Evolutionary conservation across 2,888 invertebrate species (phyloP), one percentile per base, ranked within the genome.

Genomic region (Orthosia gracilis): DNA sequence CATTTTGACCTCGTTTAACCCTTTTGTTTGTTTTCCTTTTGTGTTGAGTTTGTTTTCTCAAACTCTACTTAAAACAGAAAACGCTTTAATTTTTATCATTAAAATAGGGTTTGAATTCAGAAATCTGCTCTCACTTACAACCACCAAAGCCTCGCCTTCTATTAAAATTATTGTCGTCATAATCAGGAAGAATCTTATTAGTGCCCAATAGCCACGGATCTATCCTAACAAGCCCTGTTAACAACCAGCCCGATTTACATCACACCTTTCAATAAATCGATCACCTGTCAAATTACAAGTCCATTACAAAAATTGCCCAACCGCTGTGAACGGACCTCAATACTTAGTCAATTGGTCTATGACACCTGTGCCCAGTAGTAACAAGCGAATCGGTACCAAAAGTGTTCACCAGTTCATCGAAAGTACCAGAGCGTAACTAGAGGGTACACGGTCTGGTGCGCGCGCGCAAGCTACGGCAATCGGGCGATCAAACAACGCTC

Each of bases 381-480:
- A 78, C 82, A 71, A 82, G 82, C 59, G 31, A 82, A 78, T 78
- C 58, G 72, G 74, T 74, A 71, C 71, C 73, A 82, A 81, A 82
- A 82, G 69, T 82, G 74, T 82, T 71, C 70, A 77, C 52, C 64
- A 77, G 77, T 73, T 77, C 81, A 82, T 71, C 50, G 40, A 45
- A 82, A 82, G 91, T 91, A 92, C 83, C 94, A 92, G 94, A 94
- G 93, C 94, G 91, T 82, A 90, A 93, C 94, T 89, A 86, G 90
- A 91, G 90, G 90, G 91, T 83, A 88, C 89, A 91, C 91, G 95
- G 92, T 94, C 94, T 92, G 91, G 73, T 94, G 94, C 92, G 85
- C 84, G 47, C 81, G 87, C 87, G 83, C 88, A 86, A 62, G 57
- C 67, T 63, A 61, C 73, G 86, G 76, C 78, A 79, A 84, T 85